These are phyloP conservation scores for Hypomesus transpacificus DNA, from an alignment of 2,113 vertebrate species.

Conservation along the genomic window DNA sequence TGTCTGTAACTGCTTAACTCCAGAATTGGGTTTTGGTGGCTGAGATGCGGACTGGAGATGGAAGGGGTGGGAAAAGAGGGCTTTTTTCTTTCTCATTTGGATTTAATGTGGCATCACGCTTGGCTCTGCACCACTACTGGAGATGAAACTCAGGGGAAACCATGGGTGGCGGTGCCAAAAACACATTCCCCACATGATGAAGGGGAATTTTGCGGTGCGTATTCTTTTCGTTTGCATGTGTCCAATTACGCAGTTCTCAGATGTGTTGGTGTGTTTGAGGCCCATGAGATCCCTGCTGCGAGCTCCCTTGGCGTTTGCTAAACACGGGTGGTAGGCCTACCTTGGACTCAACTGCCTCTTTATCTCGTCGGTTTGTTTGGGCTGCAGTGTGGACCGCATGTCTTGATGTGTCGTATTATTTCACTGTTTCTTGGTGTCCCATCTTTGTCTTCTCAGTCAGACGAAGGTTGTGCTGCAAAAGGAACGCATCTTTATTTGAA, in stretches of 20 bases:
- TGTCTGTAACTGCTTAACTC: conserved; percentile 50
- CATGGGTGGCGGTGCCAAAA: conserved; percentile 40
- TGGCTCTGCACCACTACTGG: conserved; percentile 13
- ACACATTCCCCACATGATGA: conserved; percentile 41
- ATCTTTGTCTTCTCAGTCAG: too few species aligned
- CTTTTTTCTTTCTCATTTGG: conserved; percentile 39
- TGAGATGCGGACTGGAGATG: conserved; percentile 12
- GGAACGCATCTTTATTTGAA: too few species aligned
- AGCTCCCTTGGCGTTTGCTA: conserved; percentile 13
- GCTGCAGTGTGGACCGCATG: not conserved
- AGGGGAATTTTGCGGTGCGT: conserved; percentile 49
- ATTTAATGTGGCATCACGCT: conserved; percentile 13
- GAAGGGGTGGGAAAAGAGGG: conserved; percentile 15
- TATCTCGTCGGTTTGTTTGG: conserved; percentile 5
- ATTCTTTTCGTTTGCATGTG: conserved; percentile 56
- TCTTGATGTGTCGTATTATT: too few species aligned
- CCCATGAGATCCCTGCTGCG: conserved; percentile 18
- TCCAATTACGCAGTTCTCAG: conserved; percentile 45
- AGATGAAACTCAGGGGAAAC: conserved; percentile 44
- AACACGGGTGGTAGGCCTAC: conserved; percentile 10
- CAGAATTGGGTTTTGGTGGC: conserved; percentile 29
- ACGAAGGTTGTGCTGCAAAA: too few species aligned
- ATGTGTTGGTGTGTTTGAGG: conserved; percentile 22
- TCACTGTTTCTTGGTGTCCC: too few species aligned
- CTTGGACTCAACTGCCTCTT: not conserved